Evolutionary conservation across 2,888 invertebrate species (phyloP).

Genomic region (Thelaira solivaga): DNA sequence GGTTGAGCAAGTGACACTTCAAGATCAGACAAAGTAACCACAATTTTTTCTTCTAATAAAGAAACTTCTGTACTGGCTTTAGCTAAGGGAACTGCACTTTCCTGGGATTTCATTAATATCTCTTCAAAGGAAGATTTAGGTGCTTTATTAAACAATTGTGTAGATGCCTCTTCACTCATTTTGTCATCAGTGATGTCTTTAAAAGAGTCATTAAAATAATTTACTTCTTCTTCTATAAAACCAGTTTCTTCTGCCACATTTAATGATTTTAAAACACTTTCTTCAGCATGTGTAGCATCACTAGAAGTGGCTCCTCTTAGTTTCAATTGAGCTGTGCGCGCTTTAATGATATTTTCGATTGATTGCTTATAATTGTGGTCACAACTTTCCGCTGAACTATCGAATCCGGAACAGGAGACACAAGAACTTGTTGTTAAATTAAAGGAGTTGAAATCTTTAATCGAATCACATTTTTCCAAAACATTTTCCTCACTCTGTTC

Average conservation of each 20-base stretch:
- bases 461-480: conserved; percentile 37
- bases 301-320: conserved; percentile 51
- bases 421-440: conserved; percentile 68
- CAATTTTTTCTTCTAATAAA: too few relatives aligned
- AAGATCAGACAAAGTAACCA: too few relatives aligned
- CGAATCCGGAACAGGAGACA: conserved; percentile 63
- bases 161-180: too few relatives aligned
- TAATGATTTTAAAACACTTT: conserved; percentile 25
- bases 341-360: conserved; percentile 39
- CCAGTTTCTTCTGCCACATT: conserved; percentile 4
- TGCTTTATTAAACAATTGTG: too few relatives aligned
- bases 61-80: too few relatives aligned
- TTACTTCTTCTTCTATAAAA: not conserved
- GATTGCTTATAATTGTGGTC: conserved; percentile 16
- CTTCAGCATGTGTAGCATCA: conserved; percentile 50
- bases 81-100: too few relatives aligned
- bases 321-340: conserved; percentile 34
- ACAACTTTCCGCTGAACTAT: conserved; percentile 50
- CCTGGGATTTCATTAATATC: too few relatives aligned
- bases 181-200: too few relatives aligned
- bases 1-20: too few relatives aligned
- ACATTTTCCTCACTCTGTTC: not conserved
- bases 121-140: too few relatives aligned
- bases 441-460: conserved; percentile 65
- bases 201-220: too few relatives aligned